Conservation (phyloP, 2,888 invertebrate species). For the Ischnura elegans region DNA sequence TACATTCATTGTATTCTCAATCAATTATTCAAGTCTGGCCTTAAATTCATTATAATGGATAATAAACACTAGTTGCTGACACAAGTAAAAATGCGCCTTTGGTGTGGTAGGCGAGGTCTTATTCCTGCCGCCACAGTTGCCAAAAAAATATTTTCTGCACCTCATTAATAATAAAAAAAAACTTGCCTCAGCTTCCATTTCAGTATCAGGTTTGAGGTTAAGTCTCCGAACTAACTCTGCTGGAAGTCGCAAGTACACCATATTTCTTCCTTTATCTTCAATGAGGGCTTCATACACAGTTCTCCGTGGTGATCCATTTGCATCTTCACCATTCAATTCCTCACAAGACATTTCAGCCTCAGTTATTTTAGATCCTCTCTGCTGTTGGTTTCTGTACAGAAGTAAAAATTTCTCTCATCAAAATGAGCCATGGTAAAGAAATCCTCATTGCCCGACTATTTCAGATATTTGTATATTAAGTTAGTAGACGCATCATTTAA, state of each 20-base stretch:
- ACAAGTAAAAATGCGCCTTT: too few species aligned
- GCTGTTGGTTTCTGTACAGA: not conserved
- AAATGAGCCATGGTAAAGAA: not conserved
- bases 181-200: constrained; percentile 81
- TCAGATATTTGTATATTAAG: not conserved
- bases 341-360: constrained; percentile 37
- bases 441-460: not conserved
- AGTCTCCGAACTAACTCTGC: constrained; percentile 83
- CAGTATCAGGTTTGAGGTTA: constrained; percentile 82
- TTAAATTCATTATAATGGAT: too few species aligned
- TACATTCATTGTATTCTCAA: too few species aligned
- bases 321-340: constrained; percentile 69
- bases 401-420: not conserved
- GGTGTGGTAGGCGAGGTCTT: too few species aligned
- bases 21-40: too few species aligned
- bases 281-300: constrained; percentile 87
- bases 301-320: constrained; percentile 74
- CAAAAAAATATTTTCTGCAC: too few species aligned
- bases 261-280: constrained; percentile 89
- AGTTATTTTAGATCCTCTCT: not conserved
- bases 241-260: constrained; percentile 87
- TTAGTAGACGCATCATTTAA: not conserved
- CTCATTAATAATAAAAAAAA: too few species aligned
- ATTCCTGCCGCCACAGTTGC: too few species aligned
- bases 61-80: too few species aligned